These are phyloP conservation scores for Podargus strigoides DNA, from an alignment of 2,797 vertebrate genomes.

Conservation along the genomic window DNA sequence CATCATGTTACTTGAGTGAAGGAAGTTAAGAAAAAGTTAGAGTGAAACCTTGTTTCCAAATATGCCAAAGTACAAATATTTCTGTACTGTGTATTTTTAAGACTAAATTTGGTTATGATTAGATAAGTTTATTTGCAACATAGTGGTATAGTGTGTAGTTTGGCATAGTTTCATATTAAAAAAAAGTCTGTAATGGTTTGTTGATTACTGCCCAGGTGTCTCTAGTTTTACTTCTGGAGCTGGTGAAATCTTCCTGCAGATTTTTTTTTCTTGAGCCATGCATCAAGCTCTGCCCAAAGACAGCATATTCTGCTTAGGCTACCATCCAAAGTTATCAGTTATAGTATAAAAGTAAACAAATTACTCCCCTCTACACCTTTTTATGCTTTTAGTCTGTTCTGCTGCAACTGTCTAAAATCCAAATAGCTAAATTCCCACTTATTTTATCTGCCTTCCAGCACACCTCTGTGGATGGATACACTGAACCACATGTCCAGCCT, in stretches of 20 bases:
- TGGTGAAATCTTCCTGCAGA: neutral
- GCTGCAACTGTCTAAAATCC: neutral
- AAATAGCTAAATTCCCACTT: neutral
- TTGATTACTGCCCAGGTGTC: neutral
- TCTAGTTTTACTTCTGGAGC: neutral
- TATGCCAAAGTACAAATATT: neutral
- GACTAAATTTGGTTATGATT: neutral
- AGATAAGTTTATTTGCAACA: neutral
- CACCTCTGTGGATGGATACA: conserved; percentile 88
- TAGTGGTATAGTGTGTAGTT: neutral
- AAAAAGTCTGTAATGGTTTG: neutral
- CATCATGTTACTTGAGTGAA: neutral
- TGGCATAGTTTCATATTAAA: neutral
- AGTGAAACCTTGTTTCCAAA: neutral
- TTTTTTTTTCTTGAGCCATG: neutral
- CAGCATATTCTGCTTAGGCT: neutral
- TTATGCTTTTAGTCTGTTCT: neutral
- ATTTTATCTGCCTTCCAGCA: conserved; percentile 74
- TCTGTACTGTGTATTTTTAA: neutral
- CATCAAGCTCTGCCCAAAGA: neutral
- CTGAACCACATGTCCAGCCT: conserved; percentile 81
- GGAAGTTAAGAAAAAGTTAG: neutral
- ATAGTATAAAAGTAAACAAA: neutral
- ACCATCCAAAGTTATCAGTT: neutral
- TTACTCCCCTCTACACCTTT: neutral